Base-by-base conservation (phyloP, 2,113 vertebrate genomes). In the Andinoacara biseriatus region DNA sequence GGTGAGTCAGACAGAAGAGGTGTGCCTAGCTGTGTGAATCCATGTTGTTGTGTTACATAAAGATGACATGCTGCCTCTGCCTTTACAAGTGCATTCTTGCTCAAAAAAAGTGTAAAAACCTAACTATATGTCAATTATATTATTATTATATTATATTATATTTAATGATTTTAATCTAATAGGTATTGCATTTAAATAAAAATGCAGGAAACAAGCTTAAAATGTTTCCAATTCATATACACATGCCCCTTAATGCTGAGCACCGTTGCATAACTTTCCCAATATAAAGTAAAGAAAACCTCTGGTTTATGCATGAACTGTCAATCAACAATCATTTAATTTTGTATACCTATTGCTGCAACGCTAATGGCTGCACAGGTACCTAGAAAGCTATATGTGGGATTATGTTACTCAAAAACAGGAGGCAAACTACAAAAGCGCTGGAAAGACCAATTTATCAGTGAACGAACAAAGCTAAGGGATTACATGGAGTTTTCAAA, bases 1-100 rank as follows among this genome's bases (percentile, higher is more conserved):
- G 87, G 84, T 91, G 89, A 93, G 62, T 80, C 76, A 74, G 78
- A 88, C 22, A 57, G 85, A 65, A 29, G 33, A 76, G 76, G 81
- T 58, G 59, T 60, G 59, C 60, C 31, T 76, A 76, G 58, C 69
- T 72, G 9, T 54, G 54, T 31, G 61, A 80, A 46, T 81, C 57
- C 57, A 74, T 52, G 76, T 84, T 72, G 67, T 83, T 54, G 54
- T 57, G 58, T 84, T 74, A 74, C 4, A 15, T 46, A 67, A 83
- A 33, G 58, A 72, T 5, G 17, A 54, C 7, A 6, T 74, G 17
- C 33, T 56, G 26, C 43, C 35, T 75, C 63, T 69, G 40, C 20
- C 35, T 77, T 72, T 62, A 40, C 5, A 82, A 58, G 49, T 38
- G 18, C 52, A 76, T 33, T 58, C 26, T 65, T 35, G 58, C 26